Evolutionary conservation across 1,140 invertebrate genomes (phyloP).

Genomic region (Plectus sambesii): DNA sequence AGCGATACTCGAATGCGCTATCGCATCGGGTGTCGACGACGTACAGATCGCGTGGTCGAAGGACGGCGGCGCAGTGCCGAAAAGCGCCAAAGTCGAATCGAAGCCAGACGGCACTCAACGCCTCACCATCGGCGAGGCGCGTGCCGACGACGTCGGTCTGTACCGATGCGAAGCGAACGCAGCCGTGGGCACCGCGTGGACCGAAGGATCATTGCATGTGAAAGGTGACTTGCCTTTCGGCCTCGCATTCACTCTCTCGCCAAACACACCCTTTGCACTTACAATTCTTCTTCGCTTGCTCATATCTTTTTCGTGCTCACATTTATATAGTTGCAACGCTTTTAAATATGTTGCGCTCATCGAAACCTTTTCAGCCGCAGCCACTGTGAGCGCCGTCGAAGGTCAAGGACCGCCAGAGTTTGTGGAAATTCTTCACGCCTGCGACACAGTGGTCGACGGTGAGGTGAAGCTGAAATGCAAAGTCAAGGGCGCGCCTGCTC

Average conservation of each 20-base stretch:
- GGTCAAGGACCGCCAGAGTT: conserved; percentile 40
- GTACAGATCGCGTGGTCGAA: no score
- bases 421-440: conserved; percentile 41
- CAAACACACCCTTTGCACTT: no score
- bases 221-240: no score
- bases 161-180: conserved; percentile 31
- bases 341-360: no score
- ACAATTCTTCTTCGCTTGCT: no score
- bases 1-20: conserved; percentile 11
- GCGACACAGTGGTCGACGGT: conserved; percentile 57
- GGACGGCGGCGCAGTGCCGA: background rate
- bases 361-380: conserved; percentile 18
- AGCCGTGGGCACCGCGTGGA: no score
- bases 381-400: conserved; percentile 12
- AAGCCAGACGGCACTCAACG: conserved; percentile 52
- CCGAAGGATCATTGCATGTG: no score
- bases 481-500: conserved; percentile 48
- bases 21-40: no score
- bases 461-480: conserved; percentile 49
- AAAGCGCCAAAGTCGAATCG: conserved; percentile 47
- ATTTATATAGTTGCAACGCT: no score
- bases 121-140: conserved; percentile 28
- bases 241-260: no score
- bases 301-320: no score
- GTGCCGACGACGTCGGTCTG: conserved; percentile 33